Conservation (phyloP, 1,140 invertebrate genomes). For the Eupristina koningsbergeri region DNA sequence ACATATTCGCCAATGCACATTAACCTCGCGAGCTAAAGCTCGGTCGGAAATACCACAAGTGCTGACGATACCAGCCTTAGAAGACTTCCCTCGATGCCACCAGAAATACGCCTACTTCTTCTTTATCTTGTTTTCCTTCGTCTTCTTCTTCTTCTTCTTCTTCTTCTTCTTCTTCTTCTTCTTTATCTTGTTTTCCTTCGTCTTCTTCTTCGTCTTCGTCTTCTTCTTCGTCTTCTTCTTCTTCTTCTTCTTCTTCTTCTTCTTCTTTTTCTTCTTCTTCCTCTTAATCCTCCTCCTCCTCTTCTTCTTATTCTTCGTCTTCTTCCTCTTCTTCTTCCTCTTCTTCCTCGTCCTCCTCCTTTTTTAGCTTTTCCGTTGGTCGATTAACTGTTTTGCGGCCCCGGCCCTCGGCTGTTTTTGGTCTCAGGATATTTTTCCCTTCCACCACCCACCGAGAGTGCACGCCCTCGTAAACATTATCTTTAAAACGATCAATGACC, state of each 20-base stretch:
- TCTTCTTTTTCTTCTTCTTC: no score
- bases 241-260: not conserved
- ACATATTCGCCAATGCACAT: not conserved
- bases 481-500: not conserved
- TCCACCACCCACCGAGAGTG: not conserved
- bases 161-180: no score
- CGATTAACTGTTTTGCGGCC: no score
- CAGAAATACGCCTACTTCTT: not conserved
- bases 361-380: no score
- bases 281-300: no score
- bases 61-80: constrained; percentile 28
- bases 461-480: not conserved
- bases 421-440: no score
- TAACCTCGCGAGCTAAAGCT: constrained; percentile 20
- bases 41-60: constrained; percentile 42
- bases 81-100: constrained; percentile 44
- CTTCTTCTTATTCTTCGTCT: no score
- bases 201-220: not conserved
- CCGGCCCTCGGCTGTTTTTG: no score
- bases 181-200: not conserved
- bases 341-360: no score
- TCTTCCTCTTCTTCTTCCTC: no score
- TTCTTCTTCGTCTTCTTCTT: no score
- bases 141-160: not conserved
- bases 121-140: not conserved